Conservation (phyloP, 2,113 vertebrate species). For the Okapia johnstoni region DNA sequence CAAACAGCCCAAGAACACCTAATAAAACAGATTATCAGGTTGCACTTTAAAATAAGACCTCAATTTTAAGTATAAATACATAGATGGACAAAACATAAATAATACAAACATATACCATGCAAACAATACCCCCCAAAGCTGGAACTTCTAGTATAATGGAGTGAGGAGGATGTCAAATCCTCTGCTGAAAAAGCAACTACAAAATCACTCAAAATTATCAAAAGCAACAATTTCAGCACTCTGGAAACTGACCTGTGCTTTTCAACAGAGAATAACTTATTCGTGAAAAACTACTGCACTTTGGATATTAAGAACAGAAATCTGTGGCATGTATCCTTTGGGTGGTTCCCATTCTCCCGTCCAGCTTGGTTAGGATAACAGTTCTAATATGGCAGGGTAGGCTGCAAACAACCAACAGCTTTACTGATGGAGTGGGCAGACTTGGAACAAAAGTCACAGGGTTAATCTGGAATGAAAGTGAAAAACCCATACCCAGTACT, state of each 20-base stretch:
- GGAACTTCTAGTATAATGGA: neutral
- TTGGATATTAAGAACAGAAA: neutral
- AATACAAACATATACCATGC: neutral
- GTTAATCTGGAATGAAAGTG: neutral
- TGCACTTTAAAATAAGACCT: neutral
- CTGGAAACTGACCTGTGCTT: neutral
- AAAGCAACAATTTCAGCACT: neutral
- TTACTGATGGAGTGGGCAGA: neutral
- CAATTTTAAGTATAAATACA: neutral
- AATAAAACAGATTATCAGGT: neutral
- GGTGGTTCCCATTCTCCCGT: neutral
- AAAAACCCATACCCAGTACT: neutral
- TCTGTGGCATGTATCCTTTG: neutral
- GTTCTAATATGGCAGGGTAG: neutral
- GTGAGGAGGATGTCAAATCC: neutral
- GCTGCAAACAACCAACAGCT: neutral
- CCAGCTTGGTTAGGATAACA: neutral
- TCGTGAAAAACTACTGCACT: neutral
- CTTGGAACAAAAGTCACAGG: neutral
- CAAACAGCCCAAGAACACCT: neutral
- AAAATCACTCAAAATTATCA: neutral
- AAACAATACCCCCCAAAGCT: neutral
- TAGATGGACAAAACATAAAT: neutral
- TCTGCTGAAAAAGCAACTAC: neutral
- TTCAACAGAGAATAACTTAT: neutral